These are phyloP conservation scores for Saguinus imperator DNA, from an alignment of 2,113 vertebrate species.

Conservation along the genomic window DNA sequence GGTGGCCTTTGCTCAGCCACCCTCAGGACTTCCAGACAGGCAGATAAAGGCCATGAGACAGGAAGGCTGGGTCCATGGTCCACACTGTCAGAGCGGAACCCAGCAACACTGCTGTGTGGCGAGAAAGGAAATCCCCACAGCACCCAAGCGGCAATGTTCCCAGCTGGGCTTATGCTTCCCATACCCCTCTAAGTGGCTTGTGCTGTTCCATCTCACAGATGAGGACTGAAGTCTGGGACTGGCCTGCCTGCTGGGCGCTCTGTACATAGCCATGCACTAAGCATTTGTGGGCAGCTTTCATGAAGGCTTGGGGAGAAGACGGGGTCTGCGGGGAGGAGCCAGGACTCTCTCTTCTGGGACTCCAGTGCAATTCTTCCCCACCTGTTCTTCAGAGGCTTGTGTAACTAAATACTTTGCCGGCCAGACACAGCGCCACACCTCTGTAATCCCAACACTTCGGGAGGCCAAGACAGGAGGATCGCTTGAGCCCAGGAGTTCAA, in stretches of 20 bases:
- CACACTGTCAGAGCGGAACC: neutral
- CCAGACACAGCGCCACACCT: no score
- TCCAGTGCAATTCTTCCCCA: no score
- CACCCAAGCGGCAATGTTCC: neutral
- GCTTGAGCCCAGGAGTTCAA: no score
- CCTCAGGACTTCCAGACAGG: neutral
- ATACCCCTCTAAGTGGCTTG: rapidly evolving
- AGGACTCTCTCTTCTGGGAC: neutral
- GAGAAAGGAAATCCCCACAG: neutral
- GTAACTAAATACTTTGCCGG: neutral
- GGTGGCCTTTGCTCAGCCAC: neutral
- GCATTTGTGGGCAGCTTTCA: neutral
- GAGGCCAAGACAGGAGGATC: no score
- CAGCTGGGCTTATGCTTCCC: neutral
- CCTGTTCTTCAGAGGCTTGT: neutral
- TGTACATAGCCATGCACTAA: rapidly evolving
- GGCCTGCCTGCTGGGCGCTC: rapidly evolving
- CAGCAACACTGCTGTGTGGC: rapidly evolving
- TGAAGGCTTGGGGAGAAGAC: neutral
- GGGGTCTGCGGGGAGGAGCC: no score
- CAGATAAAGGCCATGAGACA: neutral
- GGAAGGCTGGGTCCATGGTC: neutral
- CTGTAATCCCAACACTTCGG: no score
- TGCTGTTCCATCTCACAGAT: neutral
- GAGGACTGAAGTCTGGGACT: neutral